phyloP scores from a whole-genome alignment of 2,113 vertebrate genomes.

The Tyrannus savana region DNA sequence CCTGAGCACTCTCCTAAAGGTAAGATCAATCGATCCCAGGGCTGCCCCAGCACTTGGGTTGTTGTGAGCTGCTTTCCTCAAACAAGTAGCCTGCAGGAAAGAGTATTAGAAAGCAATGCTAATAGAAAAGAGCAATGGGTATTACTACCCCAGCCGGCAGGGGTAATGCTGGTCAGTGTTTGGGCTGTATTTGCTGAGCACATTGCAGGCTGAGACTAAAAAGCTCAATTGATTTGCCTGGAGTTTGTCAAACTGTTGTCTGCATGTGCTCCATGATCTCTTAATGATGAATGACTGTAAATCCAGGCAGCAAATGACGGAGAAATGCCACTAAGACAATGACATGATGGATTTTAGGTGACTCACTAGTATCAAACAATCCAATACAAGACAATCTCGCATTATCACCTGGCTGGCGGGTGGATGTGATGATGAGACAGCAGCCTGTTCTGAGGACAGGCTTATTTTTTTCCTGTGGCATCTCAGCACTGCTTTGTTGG shows the following conservation, averaged over 20 bases:
- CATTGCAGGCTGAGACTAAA: not conserved
- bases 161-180: not conserved
- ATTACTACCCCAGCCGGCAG: not conserved
- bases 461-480: not conserved
- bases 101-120: not conserved
- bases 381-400: not conserved
- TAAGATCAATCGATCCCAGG: not conserved
- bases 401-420: not conserved
- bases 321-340: not conserved
- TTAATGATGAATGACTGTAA: slow-evolving; percentile 38
- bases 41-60: not conserved
- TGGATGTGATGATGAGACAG: not conserved
- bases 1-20: slow-evolving; percentile 79
- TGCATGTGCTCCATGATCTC: not conserved
- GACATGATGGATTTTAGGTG: slow-evolving; percentile 13
- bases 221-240: not conserved
- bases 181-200: not conserved
- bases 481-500: not conserved
- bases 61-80: not conserved
- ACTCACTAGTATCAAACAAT: not conserved
- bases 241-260: not conserved
- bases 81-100: not conserved
- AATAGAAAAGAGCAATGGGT: not conserved
- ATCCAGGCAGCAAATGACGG: not conserved
- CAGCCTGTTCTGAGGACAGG: not conserved